Percentiles rank a stretch among this genome's conserved stretches.
phyloP scores from a whole-genome alignment of 2,888 invertebrate genomes.

The Protophormia terraenovae region DNA sequence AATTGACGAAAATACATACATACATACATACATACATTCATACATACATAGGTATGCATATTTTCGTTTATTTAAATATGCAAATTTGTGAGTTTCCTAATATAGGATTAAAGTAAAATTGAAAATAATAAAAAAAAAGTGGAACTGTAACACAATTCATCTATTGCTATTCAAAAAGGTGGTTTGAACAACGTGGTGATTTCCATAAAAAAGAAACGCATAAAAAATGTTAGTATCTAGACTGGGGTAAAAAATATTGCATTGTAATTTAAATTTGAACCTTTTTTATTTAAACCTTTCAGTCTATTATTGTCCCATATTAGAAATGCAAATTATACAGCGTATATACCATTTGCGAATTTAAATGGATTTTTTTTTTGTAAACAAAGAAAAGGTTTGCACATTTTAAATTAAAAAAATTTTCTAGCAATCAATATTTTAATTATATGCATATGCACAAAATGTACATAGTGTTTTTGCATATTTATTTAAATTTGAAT shows the following conservation, averaged over 20 bases:
- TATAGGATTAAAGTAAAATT: slow-evolving; percentile 44
- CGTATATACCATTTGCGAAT: slow-evolving; percentile 33
- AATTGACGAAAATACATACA: not conserved
- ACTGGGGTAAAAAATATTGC: slow-evolving; percentile 7
- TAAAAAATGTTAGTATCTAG: not conserved
- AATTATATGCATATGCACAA: slow-evolving; percentile 59
- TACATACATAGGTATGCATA: not conserved
- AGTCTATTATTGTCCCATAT: slow-evolving; percentile 23
- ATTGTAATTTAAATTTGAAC: slow-evolving; percentile 64
- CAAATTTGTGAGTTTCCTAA: slow-evolving; percentile 52
- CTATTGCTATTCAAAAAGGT: slow-evolving; percentile 53
- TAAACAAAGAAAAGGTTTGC: slow-evolving; percentile 30
- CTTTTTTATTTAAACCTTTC: slow-evolving; percentile 41
- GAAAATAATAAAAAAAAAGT: slow-evolving; percentile 8
- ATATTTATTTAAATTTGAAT: slow-evolving; percentile 61
- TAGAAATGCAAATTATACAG: slow-evolving; percentile 59
- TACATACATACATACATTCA: not conserved
- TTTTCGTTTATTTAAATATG: slow-evolving; percentile 49
- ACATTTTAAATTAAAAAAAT: slow-evolving; percentile 40
- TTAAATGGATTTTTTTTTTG: slow-evolving; percentile 1
- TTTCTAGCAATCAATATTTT: slow-evolving; percentile 50
- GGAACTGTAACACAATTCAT: slow-evolving; percentile 61
- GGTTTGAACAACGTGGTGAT: slow-evolving; percentile 46
- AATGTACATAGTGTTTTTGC: not conserved
- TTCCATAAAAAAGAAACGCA: slow-evolving; percentile 20